Base-by-base conservation (phyloP, 2,797 vertebrate species). In the Tragopan temminckii region DNA sequence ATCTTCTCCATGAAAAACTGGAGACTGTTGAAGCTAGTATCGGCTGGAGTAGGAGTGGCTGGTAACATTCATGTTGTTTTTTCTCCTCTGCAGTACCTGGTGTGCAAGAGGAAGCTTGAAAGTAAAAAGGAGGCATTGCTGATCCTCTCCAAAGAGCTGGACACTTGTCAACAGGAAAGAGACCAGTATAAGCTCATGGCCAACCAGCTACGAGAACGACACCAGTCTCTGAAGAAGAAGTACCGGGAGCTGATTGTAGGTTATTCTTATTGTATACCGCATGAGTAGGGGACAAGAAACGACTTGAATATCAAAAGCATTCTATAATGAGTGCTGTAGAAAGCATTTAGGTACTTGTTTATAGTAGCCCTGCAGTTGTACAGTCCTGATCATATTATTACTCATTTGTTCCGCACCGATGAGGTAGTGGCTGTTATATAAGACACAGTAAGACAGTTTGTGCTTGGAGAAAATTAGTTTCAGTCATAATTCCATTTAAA, bases 131-230 rank as follows among this genome's bases (percentile, higher is more conserved):
- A 99, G 68, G 99, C 99, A 21, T 95, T 99, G 52, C 97, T 99
- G 85, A 99, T 99, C 96, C 98, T 99, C 80, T 99, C 99, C 31
- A 99, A 99, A 96, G 99, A 99, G 96, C 97, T 99, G 97, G 99
- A 99, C 97, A 98, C 98, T 19, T 99, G 99, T 96, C 99, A 99
- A 83, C 99, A 99, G 97, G 99, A 99, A 95, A 97, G 99, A 91
- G 99, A 99, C 97, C 99, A 99, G 96, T 99, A 98, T 98, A 98
- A 99, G 67, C 99, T 99, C 95, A 99, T 99, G 99, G 99, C 99
- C 80, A 99, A 99, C 95, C 99, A 99, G 98, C 97, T 99, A 9
- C 98, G 99, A 5, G 99, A 99, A 67, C 98, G 98, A 25, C 99
- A 99, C 96, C 99, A 99, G 94, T 98, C 98, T 27, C 98, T 99